A percentile compares a stretch with the other conserved stretches of the same genome.
Evolutionary conservation across 1,140 invertebrate species (phyloP).

Genomic region (Diachasma alloeum): DNA sequence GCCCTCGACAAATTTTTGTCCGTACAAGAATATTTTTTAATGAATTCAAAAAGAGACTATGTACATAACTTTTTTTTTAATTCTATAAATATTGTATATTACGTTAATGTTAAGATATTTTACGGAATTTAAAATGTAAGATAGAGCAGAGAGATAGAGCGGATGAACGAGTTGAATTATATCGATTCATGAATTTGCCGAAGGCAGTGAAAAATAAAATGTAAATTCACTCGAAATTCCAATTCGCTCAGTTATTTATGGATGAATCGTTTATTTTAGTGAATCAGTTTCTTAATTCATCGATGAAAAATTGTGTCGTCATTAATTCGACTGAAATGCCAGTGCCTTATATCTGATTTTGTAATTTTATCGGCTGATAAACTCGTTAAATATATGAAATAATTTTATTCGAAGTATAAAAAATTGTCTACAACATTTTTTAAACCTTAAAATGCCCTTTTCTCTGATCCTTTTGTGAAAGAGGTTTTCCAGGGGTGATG

Average conservation of each 20-base stretch:
- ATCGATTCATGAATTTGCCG: slow-evolving; percentile 14
- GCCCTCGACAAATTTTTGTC: neutral
- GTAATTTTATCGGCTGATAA: slow-evolving; percentile 39
- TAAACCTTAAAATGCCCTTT: neutral
- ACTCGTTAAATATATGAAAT: slow-evolving; percentile 57
- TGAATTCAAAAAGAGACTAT: slow-evolving; percentile 14
- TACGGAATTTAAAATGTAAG: slow-evolving; percentile 17
- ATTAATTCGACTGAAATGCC: slow-evolving; percentile 28
- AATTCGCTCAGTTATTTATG: slow-evolving; percentile 19
- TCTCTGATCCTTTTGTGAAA: neutral
- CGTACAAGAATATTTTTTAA: neutral
- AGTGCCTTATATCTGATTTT: slow-evolving; percentile 38
- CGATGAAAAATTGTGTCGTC: slow-evolving; percentile 14
- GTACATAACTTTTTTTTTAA: slow-evolving; percentile 21
- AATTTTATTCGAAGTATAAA: slow-evolving; percentile 39
- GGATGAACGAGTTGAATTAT: neutral
- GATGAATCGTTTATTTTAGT: slow-evolving; percentile 10
- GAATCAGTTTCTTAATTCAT: slow-evolving; percentile 23
- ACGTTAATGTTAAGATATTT: slow-evolving; percentile 33
- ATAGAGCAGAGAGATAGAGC: neutral
- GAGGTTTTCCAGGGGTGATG: neutral
- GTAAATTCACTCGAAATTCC: neutral
- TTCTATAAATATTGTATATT: slow-evolving; percentile 31
- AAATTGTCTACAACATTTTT: neutral
- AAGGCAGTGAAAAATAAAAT: slow-evolving; percentile 6